Evolutionary conservation across 1,140 invertebrate species (phyloP), one percentile per base, ranked within the genome.

Genomic region (Tribolium madens): DNA sequence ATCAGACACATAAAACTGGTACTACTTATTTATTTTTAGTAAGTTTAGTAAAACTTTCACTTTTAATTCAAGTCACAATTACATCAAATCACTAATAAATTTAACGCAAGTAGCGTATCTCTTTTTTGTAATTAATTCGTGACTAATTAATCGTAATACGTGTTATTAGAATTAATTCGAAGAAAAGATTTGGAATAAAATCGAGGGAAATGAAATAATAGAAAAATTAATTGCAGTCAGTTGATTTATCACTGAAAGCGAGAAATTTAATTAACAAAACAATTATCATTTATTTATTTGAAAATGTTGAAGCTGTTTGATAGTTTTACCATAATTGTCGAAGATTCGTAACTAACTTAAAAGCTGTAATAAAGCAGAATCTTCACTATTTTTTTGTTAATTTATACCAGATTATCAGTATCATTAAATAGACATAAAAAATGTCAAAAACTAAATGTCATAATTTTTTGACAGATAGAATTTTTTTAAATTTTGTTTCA

Each of bases 61-160:
- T 64, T 33, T 64, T 64, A 64, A 33, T 64, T 64, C 14, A 14
- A 31, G 21, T 64, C 57, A 64, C 48, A 50, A 50, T 64, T 64
- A 33, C 18, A 18, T 57, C 9, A 64, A 64, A 33, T 33, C 10
- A 50, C 48, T 50, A 12, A 50, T 10, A 10, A 57, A 57, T 5
- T 33, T 13, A 14, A 21, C 14, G 17, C 14, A 31, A 6, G 13
- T n/a, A 33, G 21, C 57, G 31, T 64, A 26, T 64, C 57, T 64
- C 9, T 14, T 31, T 57, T 33, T 60, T 60, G 26, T 60, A 15
- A 31, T 31, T 31, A 64, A 64, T 21, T n/a, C 26, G 57, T 64
- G 26, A 33, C 57, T 64, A 64, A 64, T 64, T 64, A 64, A 33
- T 31, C 26, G 31, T 64, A 64, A 33, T 33, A 64, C 3, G 21